Evolutionary conservation across 2,797 vertebrate genomes (phyloP), one percentile per base, ranked within the genome.

Genomic region (Mallotus villosus): DNA sequence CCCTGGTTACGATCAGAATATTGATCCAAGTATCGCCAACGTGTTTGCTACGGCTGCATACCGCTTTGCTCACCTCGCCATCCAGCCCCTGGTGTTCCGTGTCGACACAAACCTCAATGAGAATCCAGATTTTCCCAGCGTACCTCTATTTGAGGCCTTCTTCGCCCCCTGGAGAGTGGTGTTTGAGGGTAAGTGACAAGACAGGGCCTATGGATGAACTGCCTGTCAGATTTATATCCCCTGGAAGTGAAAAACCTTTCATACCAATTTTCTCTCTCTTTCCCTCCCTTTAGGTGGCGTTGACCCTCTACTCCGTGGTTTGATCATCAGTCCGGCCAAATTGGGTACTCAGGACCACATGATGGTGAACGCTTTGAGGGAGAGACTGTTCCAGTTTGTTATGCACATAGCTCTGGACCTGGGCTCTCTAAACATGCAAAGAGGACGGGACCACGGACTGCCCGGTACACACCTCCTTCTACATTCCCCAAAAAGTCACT

Each of bases 11-110:
- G 77, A 92, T 0, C 80, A 92, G 0, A 87, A 84, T 0, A 86
- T 95, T 17, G 92, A 97, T 83, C 90, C 97, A 4, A 92, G 87
- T 16, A 92, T 97, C 34, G 0, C 95, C 66, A 96, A 91, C 0
- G 92, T 95, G 58, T 98, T 98, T 83, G 94, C 96, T 19, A 92
- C 92, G 0, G 92, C 94, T 0, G 95, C 94, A n/a, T 98, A 95
- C 82, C 93, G 94, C 64, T 97, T 96, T 0, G 95, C 91, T 49
- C 97, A 97, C 37, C 83, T 94, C 59, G 83, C 95, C 19, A 61
- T 97, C 69, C 95, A 95, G 57, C 95, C 93, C 0, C 57, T 85
- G 8, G 80, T 95, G 67, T 79, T 82, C 72, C 91, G 93, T 34
- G 79, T 97, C 77, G 68, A 94, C 74, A 11, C 25, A 22, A 84